phyloP scores from a whole-genome alignment of 2,888 invertebrate species.

The Amblyteles armatorius region DNA sequence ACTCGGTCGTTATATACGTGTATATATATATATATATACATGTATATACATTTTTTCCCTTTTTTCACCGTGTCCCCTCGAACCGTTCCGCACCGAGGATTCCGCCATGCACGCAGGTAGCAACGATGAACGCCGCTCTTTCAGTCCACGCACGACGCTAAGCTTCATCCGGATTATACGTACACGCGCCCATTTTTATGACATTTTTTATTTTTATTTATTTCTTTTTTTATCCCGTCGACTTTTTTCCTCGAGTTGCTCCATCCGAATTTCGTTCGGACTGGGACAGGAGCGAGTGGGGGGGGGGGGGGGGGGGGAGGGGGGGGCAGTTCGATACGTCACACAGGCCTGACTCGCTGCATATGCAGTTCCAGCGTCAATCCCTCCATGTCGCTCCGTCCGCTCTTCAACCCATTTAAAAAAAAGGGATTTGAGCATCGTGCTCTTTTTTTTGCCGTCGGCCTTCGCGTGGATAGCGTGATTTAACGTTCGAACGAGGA shows the following conservation, averaged over 20 bases:
- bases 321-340: slow-evolving; percentile 74
- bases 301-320: slow-evolving; percentile 46
- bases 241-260: slow-evolving; percentile 74
- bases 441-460: background rate
- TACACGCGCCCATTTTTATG: slow-evolving; percentile 78
- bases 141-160: slow-evolving; percentile 76
- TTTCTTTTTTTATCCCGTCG: slow-evolving; percentile 69
- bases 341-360: slow-evolving; percentile 23
- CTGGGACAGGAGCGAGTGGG: slow-evolving; percentile 33
- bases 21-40: slow-evolving; percentile 32
- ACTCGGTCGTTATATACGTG: slow-evolving; percentile 35
- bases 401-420: slow-evolving; percentile 61
- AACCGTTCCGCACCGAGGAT: slow-evolving; percentile 50
- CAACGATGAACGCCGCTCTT: slow-evolving; percentile 45
- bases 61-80: slow-evolving; percentile 54
- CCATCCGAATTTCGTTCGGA: slow-evolving; percentile 62
- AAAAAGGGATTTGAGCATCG: slow-evolving; percentile 44
- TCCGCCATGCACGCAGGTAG: slow-evolving; percentile 31
- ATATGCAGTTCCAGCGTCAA: slow-evolving; percentile 55
- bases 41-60: slow-evolving; percentile 56
- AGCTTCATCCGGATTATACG: slow-evolving; percentile 83
- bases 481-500: slow-evolving; percentile 30
- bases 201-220: slow-evolving; percentile 72
- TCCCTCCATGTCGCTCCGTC: slow-evolving; percentile 67
- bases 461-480: slow-evolving; percentile 41